phyloP scores from a whole-genome alignment of 2,888 invertebrate species.

The Thereva unica region DNA sequence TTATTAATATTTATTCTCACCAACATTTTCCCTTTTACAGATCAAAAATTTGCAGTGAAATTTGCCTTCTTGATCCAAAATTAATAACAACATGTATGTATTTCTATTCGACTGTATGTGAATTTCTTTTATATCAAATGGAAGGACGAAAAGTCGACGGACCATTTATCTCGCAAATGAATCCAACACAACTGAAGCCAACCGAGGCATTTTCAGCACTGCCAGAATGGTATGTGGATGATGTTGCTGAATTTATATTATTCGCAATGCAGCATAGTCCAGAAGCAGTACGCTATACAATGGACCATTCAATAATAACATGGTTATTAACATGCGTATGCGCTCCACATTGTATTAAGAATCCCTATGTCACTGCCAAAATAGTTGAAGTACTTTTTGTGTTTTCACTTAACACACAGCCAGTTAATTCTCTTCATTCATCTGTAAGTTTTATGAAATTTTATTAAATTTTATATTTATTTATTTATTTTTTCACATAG shows the following conservation, averaged over 20 bases:
- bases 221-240: constrained; percentile 98
- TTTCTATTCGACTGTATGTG: constrained; percentile 87
- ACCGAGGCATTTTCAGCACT: constrained; percentile 82
- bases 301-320: constrained; percentile 82
- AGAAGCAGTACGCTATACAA: constrained; percentile 72
- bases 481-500: constrained; percentile 52
- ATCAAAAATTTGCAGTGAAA: constrained; percentile 90
- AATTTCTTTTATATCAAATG: constrained; percentile 72
- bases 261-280: constrained; percentile 87
- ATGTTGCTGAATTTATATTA: constrained; percentile 93
- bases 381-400: constrained; percentile 88
- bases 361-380: constrained; percentile 96
- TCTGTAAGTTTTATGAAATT: constrained; percentile 47
- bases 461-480: not conserved
- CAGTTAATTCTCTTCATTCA: constrained; percentile 53
- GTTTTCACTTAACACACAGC: constrained; percentile 71
- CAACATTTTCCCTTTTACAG: constrained; percentile 54
- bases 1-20: not conserved
- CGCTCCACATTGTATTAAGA: constrained; percentile 87
- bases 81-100: constrained; percentile 79
- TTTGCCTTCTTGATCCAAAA: constrained; percentile 82
- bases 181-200: constrained; percentile 64
- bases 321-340: constrained; percentile 90
- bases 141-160: constrained; percentile 61
- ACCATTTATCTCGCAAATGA: constrained; percentile 60